Evolutionary conservation across 2,888 invertebrate genomes (phyloP).

Genomic region (Deilephila elpenor): DNA sequence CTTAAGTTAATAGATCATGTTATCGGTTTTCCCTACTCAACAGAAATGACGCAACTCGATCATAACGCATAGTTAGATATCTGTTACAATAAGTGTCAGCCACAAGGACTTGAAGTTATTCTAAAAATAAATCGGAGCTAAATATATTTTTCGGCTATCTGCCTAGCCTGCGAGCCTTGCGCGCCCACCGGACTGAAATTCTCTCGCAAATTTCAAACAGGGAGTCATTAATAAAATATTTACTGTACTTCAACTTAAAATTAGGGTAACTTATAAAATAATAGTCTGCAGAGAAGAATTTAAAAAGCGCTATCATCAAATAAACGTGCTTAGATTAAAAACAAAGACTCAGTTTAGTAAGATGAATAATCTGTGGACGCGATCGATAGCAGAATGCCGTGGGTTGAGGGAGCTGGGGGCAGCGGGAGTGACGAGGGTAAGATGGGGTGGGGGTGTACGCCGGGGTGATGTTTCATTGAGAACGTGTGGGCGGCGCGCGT

Average conservation of each 20-base stretch:
- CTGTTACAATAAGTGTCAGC: not conserved
- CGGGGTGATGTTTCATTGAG: conserved; percentile 86
- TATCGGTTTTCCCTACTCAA: not conserved
- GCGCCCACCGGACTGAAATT: not conserved
- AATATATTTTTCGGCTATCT: not conserved
- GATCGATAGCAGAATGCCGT: conserved; percentile 76
- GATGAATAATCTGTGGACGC: conserved; percentile 80
- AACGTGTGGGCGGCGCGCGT: conserved; percentile 87
- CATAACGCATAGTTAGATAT: not conserved
- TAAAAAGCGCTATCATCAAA: not conserved
- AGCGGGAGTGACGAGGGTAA: conserved; percentile 47
- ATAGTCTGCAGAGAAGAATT: not conserved
- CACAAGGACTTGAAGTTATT: not conserved
- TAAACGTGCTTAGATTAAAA: conserved; percentile 25
- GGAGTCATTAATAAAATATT: not conserved
- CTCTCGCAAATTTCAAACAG: not conserved
- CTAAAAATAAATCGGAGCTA: not conserved
- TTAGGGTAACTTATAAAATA: not conserved
- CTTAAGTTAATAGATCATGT: too few relatives aligned
- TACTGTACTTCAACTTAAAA: not conserved
- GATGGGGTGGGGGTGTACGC: conserved; percentile 48
- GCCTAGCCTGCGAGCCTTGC: not conserved
- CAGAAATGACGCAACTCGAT: not conserved
- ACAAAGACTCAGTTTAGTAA: conserved; percentile 59
- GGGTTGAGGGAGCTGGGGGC: conserved; percentile 54